These are phyloP conservation scores for Lacanobia oleracea DNA, from an alignment of 2,888 invertebrate species.

Conservation along the genomic window DNA sequence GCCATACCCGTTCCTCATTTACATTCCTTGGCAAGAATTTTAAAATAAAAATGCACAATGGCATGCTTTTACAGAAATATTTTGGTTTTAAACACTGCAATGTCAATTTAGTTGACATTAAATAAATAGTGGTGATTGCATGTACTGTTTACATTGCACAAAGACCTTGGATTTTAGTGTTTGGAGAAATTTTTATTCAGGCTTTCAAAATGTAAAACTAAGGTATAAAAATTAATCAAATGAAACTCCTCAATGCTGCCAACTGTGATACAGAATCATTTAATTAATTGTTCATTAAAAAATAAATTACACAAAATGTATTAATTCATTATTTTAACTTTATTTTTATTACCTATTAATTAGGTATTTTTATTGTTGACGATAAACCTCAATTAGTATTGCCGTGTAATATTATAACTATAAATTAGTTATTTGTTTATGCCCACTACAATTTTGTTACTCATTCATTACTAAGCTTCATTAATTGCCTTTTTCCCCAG, in stretches of 20 bases:
- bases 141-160: conserved; percentile 30
- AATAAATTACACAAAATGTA: not conserved
- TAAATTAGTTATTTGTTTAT: not conserved
- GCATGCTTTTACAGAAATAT: conserved; percentile 22
- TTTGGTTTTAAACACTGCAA: conserved; percentile 43
- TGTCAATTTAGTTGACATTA: conserved; percentile 34
- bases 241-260: not conserved
- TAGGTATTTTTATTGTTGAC: not conserved
- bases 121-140: conserved; percentile 37
- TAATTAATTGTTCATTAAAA: conserved; percentile 15
- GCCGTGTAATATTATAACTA: not conserved
- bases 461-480: not conserved
- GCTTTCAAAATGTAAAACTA: not conserved
- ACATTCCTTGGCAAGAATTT: conserved; percentile 19
- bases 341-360: not conserved
- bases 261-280: not conserved
- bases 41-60: conserved; percentile 28
- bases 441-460: not conserved
- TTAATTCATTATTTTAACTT: conserved; percentile 4
- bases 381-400: not conserved
- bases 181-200: conserved; percentile 18
- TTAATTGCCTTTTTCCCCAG: not conserved
- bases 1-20: conserved; percentile 24
- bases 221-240: not conserved
- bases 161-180: conserved; percentile 36